These are phyloP conservation scores for Parotia lawesii DNA, from an alignment of 2,113 vertebrate genomes.

Conservation along the genomic window DNA sequence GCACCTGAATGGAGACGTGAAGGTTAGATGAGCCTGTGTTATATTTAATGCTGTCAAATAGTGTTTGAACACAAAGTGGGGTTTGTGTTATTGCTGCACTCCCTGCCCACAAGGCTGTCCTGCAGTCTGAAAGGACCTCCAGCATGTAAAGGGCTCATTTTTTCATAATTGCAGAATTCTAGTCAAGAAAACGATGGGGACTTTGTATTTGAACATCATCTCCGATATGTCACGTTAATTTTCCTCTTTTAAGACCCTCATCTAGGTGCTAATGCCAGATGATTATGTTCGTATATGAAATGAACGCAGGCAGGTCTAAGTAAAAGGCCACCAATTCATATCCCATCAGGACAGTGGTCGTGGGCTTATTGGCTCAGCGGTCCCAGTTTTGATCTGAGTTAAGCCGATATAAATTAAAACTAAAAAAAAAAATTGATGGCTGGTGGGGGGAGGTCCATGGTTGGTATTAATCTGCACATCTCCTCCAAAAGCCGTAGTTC, in stretches of 20 bases:
- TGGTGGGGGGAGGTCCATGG: background rate
- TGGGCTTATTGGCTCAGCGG: background rate
- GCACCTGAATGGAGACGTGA: background rate
- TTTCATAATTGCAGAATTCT: background rate
- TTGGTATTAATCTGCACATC: background rate
- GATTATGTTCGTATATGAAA: background rate
- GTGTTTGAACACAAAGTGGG: background rate
- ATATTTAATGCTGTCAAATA: slow-evolving; percentile 23
- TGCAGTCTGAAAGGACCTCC: background rate
- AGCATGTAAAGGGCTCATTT: background rate
- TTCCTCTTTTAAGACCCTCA: slow-evolving; percentile 26
- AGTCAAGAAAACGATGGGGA: background rate
- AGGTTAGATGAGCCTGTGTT: background rate
- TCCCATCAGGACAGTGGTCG: background rate
- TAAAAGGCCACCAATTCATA: background rate
- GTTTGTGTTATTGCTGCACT: background rate
- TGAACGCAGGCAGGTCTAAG: background rate
- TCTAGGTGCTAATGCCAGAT: background rate
- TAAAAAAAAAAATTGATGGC: background rate
- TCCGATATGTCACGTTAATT: background rate
- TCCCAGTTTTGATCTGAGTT: rapidly evolving
- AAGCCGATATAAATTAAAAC: background rate
- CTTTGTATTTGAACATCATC: slow-evolving; percentile 14
- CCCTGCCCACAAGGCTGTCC: background rate
- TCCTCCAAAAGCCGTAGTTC: background rate